A percentile compares a stretch with the other conserved stretches of the same genome.
Evolutionary conservation across 1,140 invertebrate genomes (phyloP).

Genomic region (Drosophila bipectinata): DNA sequence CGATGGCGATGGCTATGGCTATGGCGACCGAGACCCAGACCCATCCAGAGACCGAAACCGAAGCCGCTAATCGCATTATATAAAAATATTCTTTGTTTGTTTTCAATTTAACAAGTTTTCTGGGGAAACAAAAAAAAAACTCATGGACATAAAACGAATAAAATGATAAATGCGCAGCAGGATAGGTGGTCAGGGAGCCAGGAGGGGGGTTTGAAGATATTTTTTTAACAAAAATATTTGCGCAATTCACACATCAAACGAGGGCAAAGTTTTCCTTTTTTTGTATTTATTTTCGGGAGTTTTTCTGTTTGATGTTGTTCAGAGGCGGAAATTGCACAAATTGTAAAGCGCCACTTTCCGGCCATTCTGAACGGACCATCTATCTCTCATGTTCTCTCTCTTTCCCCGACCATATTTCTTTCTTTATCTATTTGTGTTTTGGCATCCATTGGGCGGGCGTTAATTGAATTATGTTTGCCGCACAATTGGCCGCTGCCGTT

Average conservation of each 20-base stretch:
- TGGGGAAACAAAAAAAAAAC: conserved; percentile 8
- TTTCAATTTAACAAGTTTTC: conserved; percentile 58
- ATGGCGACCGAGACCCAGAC: conserved; percentile 3
- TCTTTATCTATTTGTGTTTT: conserved; percentile 19
- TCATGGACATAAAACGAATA: background rate
- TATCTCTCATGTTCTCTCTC: background rate
- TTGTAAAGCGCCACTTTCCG: conserved; percentile 77
- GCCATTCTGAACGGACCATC: conserved; percentile 49
- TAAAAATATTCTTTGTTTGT: conserved; percentile 55
- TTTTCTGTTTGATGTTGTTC: conserved; percentile 76
- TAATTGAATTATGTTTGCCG: conserved; percentile 81
- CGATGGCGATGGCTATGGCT: background rate
- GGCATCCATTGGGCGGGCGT: conserved; percentile 62
- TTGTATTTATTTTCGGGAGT: conserved; percentile 10
- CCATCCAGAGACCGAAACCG: background rate
- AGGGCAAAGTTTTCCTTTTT: conserved; percentile 36
- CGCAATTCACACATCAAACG: conserved; percentile 63
- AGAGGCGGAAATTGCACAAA: conserved; percentile 74
- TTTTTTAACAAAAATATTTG: conserved; percentile 64
- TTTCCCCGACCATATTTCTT: background rate
- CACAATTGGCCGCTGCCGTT: conserved; percentile 54
- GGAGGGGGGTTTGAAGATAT: conserved; percentile 22
- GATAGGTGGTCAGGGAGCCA: background rate
- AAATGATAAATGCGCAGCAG: conserved; percentile 17
- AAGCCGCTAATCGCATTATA: conserved; percentile 62